Evolutionary conservation across 1,140 invertebrate genomes (phyloP), one percentile per base, ranked within the genome.

Genomic region (Holotrichia oblita): DNA sequence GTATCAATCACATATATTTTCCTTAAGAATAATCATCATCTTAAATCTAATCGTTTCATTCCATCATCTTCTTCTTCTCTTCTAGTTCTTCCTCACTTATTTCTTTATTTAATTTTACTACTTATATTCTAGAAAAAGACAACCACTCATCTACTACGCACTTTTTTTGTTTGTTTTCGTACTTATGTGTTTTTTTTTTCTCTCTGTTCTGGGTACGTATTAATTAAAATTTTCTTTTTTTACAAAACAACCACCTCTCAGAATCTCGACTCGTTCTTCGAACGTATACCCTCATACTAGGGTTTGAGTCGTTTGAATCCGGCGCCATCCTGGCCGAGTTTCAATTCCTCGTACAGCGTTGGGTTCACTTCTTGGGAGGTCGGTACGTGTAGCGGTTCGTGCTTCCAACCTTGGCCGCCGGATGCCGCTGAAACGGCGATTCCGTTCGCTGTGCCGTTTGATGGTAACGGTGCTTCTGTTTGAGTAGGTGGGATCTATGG

Each of bases 271-370:
- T 81, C 79, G 40, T 79, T 48, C 17, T 79, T 79, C 8, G 12
- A 40, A 10, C 20, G 41, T 44, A 73, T 79, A 42, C 41, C 80
- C 84, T 86, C 84, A 86, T 86, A 87, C 85, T 87, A 87, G 82
- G 86, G 86, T 82, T 87, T 87, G 88, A 94, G 89, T 86, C 93
- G 89, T 86, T 94, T 93, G 88, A 94, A 94, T 81, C 93, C 93
- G 73, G 91, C 93, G 77, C 93, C 93, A 85, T 94, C 92, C 83
- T 93, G 92, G 40, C 93, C 93, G 80, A 94, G 89, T 88, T 94
- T 93, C 82, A 94, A 88, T 87, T 94, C 93, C 88, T 94, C 93
- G 86, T 94, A 94, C 77, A 94, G 87, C 55, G 93, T 91, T 40
- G 93, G 93, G 83, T 93, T 91, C 14, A 93, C 92, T 89, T 94